Evolutionary conservation across 2,888 invertebrate species (phyloP).

Genomic region (Ormia ochracea): DNA sequence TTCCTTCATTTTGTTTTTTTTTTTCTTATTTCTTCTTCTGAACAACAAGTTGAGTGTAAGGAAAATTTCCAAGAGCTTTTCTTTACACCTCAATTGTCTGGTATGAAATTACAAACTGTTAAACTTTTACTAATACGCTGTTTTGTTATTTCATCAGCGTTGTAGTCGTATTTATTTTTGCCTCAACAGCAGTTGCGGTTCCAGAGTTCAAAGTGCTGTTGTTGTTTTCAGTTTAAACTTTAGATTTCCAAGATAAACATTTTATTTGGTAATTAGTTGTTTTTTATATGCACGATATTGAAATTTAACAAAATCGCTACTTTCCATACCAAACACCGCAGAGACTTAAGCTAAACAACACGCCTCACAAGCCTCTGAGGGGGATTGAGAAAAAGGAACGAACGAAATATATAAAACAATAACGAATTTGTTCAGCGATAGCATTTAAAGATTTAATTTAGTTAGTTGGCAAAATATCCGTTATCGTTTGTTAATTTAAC

Average conservation of each 20-base stretch:
- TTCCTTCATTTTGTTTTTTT: conserved; percentile 17
- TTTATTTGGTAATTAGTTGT: conserved; percentile 75
- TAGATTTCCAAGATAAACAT: conserved; percentile 73
- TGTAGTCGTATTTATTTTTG: background rate
- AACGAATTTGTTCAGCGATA: conserved; percentile 68
- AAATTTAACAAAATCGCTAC: conserved; percentile 69
- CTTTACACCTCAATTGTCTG: conserved; percentile 57
- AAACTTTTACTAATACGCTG: conserved; percentile 71
- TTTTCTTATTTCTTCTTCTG: background rate
- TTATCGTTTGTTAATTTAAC: conserved; percentile 62
- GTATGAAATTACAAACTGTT: conserved; percentile 63
- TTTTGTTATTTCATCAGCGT: conserved; percentile 14
- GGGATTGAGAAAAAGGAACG: background rate
- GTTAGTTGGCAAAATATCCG: conserved; percentile 55
- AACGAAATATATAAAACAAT: conserved; percentile 43
- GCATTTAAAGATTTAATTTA: conserved; percentile 71
- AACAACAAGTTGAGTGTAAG: conserved; percentile 20
- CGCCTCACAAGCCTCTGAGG: background rate
- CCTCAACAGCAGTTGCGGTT: conserved; percentile 8
- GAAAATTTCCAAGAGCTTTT: conserved; percentile 38
- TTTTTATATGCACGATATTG: conserved; percentile 72
- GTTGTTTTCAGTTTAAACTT: conserved; percentile 53
- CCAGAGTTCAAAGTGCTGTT: conserved; percentile 61
- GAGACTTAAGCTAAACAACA: background rate
- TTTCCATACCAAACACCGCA: conserved; percentile 39